Evolutionary conservation across 1,140 invertebrate genomes (phyloP), one percentile per base, ranked within the genome.

Genomic region (Drosophila kohkoa): DNA sequence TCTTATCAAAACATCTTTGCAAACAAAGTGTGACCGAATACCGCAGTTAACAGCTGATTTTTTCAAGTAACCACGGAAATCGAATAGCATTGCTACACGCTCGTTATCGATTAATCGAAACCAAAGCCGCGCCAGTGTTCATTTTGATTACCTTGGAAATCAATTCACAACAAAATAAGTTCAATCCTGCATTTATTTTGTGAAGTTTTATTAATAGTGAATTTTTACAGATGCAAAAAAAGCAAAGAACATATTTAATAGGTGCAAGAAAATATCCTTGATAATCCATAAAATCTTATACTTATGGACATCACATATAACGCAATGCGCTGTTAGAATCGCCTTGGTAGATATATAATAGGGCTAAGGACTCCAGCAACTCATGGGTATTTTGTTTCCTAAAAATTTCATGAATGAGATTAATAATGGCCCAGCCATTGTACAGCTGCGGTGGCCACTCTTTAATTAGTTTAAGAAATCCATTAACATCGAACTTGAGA

Each of bases 301-400:
- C 20, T 20, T 20, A 20, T 20, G 20, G 20, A 20, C 93, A 99
- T 97, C 3, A 25, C 20, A 25, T 25, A 25, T 25, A 25, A 7
- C 96, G 96, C 28, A 99, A 92, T 5, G 98, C 98, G 93, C 97
- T 98, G 78, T 99, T 98, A 93, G 97, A 99, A 90, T 97, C 96
- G 68, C 96, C 95, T 75, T 98, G 96, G 92, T 98, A 96, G 52
- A 96, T 97, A 90, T 99, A 99, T 41, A 99, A 93, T 90, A 98
- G 95, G 3, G 98, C 98, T 32, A 99, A 93, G 2, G 98, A 96
- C 94, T 98, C 97, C 15, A 98, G 94, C 60, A 99, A 94, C 54
- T 95, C 93, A 83, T 95, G 94, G 54, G 95, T 95, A 87, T 96
- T 95, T 28, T 95, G 94, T 75, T 95, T 94, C 46, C 97, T 95